Evolutionary conservation across 2,797 vertebrate species (phyloP).

Genomic region (Eidolon dupreanum): DNA sequence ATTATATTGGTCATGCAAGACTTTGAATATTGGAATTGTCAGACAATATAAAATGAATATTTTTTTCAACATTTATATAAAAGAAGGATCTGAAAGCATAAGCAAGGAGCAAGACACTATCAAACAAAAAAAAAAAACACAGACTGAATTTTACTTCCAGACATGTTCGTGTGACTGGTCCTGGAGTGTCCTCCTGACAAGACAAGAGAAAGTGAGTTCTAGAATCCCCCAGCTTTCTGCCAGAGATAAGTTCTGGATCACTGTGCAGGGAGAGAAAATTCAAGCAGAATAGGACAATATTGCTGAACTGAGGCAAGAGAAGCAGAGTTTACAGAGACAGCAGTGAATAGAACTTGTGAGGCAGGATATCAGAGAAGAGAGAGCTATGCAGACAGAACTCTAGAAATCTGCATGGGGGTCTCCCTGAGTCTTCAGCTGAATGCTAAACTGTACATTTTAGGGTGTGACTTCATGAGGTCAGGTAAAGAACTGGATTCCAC

Average conservation of each 20-base stretch:
- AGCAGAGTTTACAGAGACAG: neutral
- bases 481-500: neutral
- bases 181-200: neutral
- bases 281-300: neutral
- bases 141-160: neutral
- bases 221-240: neutral
- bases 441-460: neutral
- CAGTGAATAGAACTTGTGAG: neutral
- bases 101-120: neutral
- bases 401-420: neutral
- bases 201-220: neutral
- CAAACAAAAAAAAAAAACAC: neutral
- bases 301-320: neutral
- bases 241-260: neutral
- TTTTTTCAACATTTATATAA: neutral
- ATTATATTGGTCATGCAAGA: neutral
- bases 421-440: neutral
- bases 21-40: neutral
- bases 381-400: neutral
- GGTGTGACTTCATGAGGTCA: neutral
- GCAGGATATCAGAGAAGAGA: neutral
- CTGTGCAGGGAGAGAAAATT: neutral
- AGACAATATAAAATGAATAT: neutral
- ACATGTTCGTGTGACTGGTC: neutral
- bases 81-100: neutral